Base-by-base conservation (phyloP, 1,140 invertebrate genomes). In the Drosophila orena region DNA sequence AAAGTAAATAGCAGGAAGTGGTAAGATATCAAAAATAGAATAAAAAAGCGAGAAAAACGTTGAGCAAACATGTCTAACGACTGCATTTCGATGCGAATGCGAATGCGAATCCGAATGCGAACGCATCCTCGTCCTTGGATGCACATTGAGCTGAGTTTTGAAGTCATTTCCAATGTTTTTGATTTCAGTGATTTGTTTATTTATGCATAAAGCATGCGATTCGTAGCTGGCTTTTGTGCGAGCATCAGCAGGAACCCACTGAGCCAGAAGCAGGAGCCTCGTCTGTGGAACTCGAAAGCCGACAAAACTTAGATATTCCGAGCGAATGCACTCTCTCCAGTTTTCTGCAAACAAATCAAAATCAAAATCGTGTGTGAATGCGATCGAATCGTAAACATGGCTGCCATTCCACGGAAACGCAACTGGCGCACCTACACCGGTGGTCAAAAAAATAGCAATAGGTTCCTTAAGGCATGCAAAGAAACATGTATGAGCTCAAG, bases 121-220 rank as follows among this genome's bases (percentile, higher is more conserved):
- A 42, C 22, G 50, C 34, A 65, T 42, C 24, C 59, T 35, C 50
- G 58, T 50, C 74, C 55, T 43, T 55, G 24, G 77, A 54, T 88
- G 81, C 78, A 72, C 83, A 85, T 81, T 71, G 74, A 77, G 74
- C 78, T 86, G 81, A 78, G 83, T 79, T 86, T 81, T 83, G 57
- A 83, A 86, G 83, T 88, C 79, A 86, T 86, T 86, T 77, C 76
- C 75, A 86, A 88, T 86, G 83, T 88, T 86, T 88, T 89, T 89
- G 84, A 89, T 89, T 89, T 79, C 84, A 89, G 79, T 89, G 84
- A 89, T 89, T 89, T 89, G 84, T 89, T 89, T 89, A 89, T 89
- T 89, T 89, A 89, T 89, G 84, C 84, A 89, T 84, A 89, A 89
- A 79, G 85, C 84, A 89, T 84, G 85, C 84, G 78, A 84, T 84